Evolutionary conservation across 2,888 invertebrate genomes (phyloP), one percentile per base, ranked within the genome.

Genomic region (Platerodrilus igneus): DNA sequence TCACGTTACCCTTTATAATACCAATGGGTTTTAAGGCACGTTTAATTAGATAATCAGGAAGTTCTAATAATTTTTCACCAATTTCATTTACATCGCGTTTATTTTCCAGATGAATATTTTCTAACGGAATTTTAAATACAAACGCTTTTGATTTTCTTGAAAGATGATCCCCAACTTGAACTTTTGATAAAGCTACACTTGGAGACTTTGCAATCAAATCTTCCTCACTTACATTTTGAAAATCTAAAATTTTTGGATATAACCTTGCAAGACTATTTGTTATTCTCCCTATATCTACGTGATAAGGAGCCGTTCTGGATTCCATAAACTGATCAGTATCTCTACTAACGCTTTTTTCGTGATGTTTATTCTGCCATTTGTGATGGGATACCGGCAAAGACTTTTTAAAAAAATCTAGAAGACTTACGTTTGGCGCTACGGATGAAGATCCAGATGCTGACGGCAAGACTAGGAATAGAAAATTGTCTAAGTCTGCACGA

Each of bases 401-500:
- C 26, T 59, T 57, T 2, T 63, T 56, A 10, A 71, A 37, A 9
- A 65, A 55, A 22, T 59, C 61, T n/a, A 66, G 27, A 4, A 65
- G 47, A 15, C 47, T 30, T 10, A 45, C 30, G 37, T 27, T 25
- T 25, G 43, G 26, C 26, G 44, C 17, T 19, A 52, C 23, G 14
- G 45, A 13, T 45, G 37, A 3, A 3, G 50, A 42, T 4, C 41
- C 22, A 16, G 50, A 26, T 2, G 53, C 49, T 2, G 52, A 36
- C 15, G 79, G 67, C 1, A 80, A 76, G n/a, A 86, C 63, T 15
- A 88, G 63, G 32, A 88, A 67, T 47, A 86, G 70, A 47, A 87
- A 76, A 58, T 88, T 86, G 49, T 85, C 79, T 6, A 88, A 67
- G 60, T 86, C 82, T 0, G 84, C 82, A 32, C 79, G 75, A 7